Evolutionary conservation across 2,888 invertebrate genomes (phyloP), one percentile per base, ranked within the genome.

Genomic region (Andrena flavipes): DNA sequence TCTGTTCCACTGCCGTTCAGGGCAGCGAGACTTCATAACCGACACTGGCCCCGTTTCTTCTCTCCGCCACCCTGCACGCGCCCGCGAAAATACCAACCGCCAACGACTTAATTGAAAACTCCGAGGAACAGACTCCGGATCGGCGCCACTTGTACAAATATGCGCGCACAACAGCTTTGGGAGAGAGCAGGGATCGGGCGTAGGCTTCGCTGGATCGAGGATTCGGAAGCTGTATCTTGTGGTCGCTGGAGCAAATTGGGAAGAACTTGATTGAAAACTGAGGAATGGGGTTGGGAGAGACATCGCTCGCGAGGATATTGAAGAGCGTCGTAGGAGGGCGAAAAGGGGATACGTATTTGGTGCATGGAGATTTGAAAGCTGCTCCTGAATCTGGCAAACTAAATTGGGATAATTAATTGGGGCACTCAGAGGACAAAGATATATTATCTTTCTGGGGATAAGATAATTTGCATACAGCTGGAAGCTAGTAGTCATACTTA

Each of bases 1-100:
- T 30, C 56, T 69, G 54, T 29, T 48, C n/a, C 54, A 16, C n/a
- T 26, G 29, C 26, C 35, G 75, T 71, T 56, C 30, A 51, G 51
- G 33, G 51, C n/a, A 20, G 7, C 33, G 30, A 20, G 54, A 64
- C 54, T 72, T 72, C 64, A 72, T 72, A 72, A 72, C 48, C 49
- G 49, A 42, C 60, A 2, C 13, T 20, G 26, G 54, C 23, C 30
- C 8, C 49, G 10, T 62, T 72, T 62, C 49, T 71, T 62, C 49
- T 16, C 2, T 6, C 29, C 42, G 29, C 33, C n/a, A 10, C 16
- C 51, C 30, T 8, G 10, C 23, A 13, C 56, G 23, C 56, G 56
- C 10, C 23, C 48, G 33, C 62, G 23, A 51, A 72, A 62, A 51
- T 72, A 26, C 30, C 56, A 16, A 16, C 10, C 54, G n/a, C 6